phyloP scores from a whole-genome alignment of 2,888 invertebrate species.

The Tetramorium bicarinatum region DNA sequence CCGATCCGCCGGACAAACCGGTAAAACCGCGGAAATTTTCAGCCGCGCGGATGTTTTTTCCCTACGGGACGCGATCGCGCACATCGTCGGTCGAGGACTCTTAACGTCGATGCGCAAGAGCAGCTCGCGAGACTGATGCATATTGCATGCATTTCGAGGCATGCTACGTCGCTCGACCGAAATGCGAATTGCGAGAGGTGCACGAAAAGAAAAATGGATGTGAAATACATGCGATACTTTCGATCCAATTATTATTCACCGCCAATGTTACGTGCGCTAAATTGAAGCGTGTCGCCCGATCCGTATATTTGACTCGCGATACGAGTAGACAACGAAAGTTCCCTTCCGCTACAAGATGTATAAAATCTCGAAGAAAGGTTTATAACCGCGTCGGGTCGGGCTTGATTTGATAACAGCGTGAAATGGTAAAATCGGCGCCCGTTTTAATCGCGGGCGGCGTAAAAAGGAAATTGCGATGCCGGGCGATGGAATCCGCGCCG shows the following conservation, averaged over 20 bases:
- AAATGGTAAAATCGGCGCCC: not conserved
- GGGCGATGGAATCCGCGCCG: conserved; percentile 24
- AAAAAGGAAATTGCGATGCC: conserved; percentile 43
- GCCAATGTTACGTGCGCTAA: not conserved
- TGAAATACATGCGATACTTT: not conserved
- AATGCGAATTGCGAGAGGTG: conserved; percentile 41
- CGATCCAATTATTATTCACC: not conserved
- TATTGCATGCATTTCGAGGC: conserved; percentile 42
- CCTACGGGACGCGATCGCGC: not conserved
- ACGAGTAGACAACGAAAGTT: not conserved
- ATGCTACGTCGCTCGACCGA: conserved; percentile 37
- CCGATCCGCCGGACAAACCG: not conserved
- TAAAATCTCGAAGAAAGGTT: not conserved
- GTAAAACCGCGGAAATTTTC: conserved; percentile 17
- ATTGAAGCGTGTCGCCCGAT: not conserved
- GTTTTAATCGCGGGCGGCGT: conserved; percentile 34
- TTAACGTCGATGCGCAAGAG: conserved; percentile 43
- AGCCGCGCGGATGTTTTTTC: not conserved
- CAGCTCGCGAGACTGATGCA: conserved; percentile 48
- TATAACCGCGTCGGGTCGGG: not conserved
- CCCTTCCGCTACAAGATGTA: not conserved
- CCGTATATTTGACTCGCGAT: not conserved
- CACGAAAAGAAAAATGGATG: not conserved
- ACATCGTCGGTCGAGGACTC: not conserved
- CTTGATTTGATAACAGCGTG: not conserved